These are phyloP conservation scores for Lepidochrysops patricia DNA, from an alignment of 2,888 invertebrate genomes.

Conservation along the genomic window DNA sequence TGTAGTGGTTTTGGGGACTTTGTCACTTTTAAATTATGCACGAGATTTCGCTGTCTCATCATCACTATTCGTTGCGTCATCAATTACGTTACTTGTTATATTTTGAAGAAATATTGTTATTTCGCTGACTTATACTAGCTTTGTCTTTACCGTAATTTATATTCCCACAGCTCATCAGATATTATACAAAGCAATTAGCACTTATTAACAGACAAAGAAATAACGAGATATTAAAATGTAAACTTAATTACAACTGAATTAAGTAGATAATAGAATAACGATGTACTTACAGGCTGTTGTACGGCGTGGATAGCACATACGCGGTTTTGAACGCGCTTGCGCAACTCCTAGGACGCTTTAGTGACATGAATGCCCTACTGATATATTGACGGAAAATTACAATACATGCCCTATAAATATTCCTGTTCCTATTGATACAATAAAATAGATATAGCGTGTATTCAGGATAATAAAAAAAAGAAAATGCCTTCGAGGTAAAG, in stretches of 20 bases:
- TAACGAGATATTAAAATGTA: neutral
- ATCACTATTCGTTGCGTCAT: neutral
- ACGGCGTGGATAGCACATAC: slow-evolving; percentile 39
- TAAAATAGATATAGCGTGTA: neutral
- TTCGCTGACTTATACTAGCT: too few relatives aligned
- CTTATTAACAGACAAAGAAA: neutral
- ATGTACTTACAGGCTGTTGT: neutral
- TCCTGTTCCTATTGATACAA: neutral
- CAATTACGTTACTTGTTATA: neutral
- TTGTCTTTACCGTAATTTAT: neutral
- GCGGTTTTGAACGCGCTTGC: slow-evolving; percentile 47
- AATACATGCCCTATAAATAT: slow-evolving; percentile 3
- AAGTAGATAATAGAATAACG: neutral
- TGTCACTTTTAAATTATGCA: neutral
- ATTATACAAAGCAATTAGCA: neutral
- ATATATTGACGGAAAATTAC: slow-evolving; percentile 1
- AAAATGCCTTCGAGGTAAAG: neutral
- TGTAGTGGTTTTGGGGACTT: slow-evolving; percentile 33
- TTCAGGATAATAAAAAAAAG: neutral
- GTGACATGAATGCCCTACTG: slow-evolving; percentile 3
- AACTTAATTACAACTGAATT: neutral
- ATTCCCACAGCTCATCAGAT: neutral
- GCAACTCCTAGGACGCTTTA: slow-evolving; percentile 30
- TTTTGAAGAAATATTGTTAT: neutral
- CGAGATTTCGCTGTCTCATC: neutral